A percentile compares a stretch with the other conserved stretches of the same genome.
Conservation (phyloP, 2,888 invertebrate species). For the Cinara cedri region DNA sequence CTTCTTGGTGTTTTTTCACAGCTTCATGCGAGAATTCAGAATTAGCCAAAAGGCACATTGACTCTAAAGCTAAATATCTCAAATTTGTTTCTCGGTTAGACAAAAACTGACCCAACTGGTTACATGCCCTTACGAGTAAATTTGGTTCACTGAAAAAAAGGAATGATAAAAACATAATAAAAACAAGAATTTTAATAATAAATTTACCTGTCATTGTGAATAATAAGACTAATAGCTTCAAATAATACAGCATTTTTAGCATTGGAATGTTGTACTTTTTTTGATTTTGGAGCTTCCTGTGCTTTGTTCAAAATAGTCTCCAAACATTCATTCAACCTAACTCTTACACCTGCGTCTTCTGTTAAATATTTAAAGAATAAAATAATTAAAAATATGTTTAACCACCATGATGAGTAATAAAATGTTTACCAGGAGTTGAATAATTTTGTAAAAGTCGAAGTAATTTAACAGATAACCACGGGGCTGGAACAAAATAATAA, state of each 20-base stretch:
- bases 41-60: slow-evolving; percentile 98
- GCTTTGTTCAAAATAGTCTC: slow-evolving; percentile 98
- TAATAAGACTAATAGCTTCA: slow-evolving; percentile 99
- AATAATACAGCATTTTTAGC: slow-evolving; percentile 99
- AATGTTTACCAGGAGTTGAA: slow-evolving; percentile 81
- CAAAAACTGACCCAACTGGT: slow-evolving; percentile 97
- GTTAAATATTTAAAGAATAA: slow-evolving; percentile 62
- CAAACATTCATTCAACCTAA: slow-evolving; percentile 94
- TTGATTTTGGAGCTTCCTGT: slow-evolving; percentile 98
- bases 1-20: slow-evolving; percentile 99
- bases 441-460: slow-evolving; percentile 96
- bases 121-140: slow-evolving; percentile 95
- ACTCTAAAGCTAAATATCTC: slow-evolving; percentile 95
- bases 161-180: slow-evolving; percentile 59
- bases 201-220: slow-evolving; percentile 87
- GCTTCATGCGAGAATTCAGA: slow-evolving; percentile 99
- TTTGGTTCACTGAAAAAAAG: slow-evolving; percentile 79
- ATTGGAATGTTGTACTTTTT: slow-evolving; percentile 99
- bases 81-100: slow-evolving; percentile 97
- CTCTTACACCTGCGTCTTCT: slow-evolving; percentile 95
- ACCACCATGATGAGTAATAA: background rate
- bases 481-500: slow-evolving; percentile 99
- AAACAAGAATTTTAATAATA: background rate
- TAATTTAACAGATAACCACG: slow-evolving; percentile 98
- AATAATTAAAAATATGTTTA: background rate